Conservation (phyloP, 1,140 invertebrate genomes). For the Sinella curviseta region DNA sequence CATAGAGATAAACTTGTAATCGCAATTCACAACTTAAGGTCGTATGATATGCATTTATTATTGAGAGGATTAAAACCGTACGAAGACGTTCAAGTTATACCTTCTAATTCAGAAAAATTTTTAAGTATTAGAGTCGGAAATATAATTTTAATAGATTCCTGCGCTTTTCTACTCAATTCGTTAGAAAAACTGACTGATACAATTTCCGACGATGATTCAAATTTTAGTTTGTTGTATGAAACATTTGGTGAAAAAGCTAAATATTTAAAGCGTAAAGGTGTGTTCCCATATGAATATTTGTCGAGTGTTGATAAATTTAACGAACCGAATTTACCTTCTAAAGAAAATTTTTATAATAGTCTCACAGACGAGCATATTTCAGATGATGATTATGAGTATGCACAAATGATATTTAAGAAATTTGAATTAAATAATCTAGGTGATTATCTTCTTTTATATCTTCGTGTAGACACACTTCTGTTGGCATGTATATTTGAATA, state of each 20-base stretch:
- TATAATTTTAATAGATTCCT: background rate
- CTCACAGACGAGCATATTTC: conserved; percentile 34
- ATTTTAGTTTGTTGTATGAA: background rate
- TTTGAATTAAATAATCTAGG: conserved; percentile 42
- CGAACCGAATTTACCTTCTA: conserved; percentile 48
- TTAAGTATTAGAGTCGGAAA: background rate
- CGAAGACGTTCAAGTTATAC: conserved; percentile 28
- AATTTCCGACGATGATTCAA: conserved; percentile 53
- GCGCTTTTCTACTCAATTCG: background rate
- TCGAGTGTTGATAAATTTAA: conserved; percentile 47
- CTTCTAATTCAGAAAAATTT: background rate
- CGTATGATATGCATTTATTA: conserved; percentile 54
- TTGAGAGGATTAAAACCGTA: conserved; percentile 49
- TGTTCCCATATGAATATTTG: conserved; percentile 52
- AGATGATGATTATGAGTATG: conserved; percentile 33
- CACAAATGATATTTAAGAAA: conserved; percentile 12
- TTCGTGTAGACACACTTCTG: conserved; percentile 46
- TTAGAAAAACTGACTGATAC: conserved; percentile 51
- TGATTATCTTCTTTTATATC: conserved; percentile 50
- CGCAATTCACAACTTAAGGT: conserved; percentile 54
- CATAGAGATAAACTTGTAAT: background rate
- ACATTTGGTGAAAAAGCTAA: conserved; percentile 17
- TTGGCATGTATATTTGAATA: conserved; percentile 50
- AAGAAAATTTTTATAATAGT: conserved; percentile 47
- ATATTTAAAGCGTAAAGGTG: conserved; percentile 48